Conservation (phyloP, 2,888 invertebrate genomes). For the Polyommatus icarus region DNA sequence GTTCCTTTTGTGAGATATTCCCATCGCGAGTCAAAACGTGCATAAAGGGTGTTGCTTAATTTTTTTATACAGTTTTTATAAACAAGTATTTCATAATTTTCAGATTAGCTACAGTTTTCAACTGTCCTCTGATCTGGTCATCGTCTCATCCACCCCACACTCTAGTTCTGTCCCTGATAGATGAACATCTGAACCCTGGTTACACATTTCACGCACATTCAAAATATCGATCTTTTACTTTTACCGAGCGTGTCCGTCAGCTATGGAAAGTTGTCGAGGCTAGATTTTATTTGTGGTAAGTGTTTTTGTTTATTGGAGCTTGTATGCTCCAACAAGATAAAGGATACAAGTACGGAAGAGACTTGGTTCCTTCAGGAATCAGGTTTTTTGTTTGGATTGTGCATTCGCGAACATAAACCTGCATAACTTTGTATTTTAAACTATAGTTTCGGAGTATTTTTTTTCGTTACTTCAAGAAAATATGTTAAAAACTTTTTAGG, state of each 20-base stretch:
- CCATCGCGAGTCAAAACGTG: no score
- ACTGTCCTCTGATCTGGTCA: constrained; percentile 18
- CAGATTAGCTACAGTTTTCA: constrained; percentile 16
- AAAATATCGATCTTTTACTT: background rate
- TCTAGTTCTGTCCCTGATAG: constrained; percentile 1
- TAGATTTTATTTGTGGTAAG: background rate
- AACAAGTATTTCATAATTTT: background rate
- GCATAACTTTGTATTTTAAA: no score
- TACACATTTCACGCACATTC: constrained; percentile 16
- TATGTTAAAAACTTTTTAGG: constrained; percentile 4
- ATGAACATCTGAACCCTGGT: constrained; percentile 10
- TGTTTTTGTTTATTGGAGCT: background rate
- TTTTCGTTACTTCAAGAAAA: no score
- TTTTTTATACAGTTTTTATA: no score
- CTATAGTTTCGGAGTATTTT: no score
- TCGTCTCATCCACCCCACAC: background rate
- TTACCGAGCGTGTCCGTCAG: background rate
- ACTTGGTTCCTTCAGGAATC: no score
- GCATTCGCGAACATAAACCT: no score
- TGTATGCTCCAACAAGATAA: no score
- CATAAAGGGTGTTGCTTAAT: no score
- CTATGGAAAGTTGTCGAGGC: background rate
- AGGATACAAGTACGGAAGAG: no score
- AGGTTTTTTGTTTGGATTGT: no score
- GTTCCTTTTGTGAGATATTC: no score